Conservation (phyloP, 2,797 vertebrate genomes). For the Pteropus rufus region DNA sequence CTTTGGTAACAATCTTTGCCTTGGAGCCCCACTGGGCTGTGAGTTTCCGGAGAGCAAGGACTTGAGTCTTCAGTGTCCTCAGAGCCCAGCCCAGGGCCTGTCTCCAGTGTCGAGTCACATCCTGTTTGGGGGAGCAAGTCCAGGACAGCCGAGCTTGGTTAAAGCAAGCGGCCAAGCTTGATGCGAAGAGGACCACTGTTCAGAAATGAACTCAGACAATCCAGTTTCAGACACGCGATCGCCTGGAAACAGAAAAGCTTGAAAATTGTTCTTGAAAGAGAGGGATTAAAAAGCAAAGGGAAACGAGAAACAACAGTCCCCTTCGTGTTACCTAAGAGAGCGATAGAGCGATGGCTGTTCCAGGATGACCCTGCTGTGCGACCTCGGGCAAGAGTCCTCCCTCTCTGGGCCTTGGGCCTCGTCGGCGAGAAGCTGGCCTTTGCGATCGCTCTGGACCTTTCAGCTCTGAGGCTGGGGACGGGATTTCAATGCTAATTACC, state of each 20-base stretch:
- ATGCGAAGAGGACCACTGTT: accelerated
- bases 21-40: not conserved
- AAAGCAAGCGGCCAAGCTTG: not conserved
- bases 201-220: not conserved
- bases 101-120: not conserved
- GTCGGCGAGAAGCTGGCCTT: not conserved
- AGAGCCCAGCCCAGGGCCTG: not conserved
- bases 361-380: not conserved
- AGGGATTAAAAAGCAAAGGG: not conserved
- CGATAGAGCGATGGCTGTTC: not conserved
- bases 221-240: accelerated
- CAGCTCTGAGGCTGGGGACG: not conserved
- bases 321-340: not conserved
- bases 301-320: not conserved
- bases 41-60: not conserved
- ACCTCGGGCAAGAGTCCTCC: not conserved
- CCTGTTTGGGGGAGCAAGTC: not conserved
- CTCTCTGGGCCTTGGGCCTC: not conserved
- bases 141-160: not conserved
- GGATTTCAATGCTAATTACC: not conserved
- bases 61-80: not conserved
- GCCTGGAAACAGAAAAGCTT: not conserved
- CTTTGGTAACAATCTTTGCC: not conserved
- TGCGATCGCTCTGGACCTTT: not conserved
- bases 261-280: not conserved